phyloP scores from a whole-genome alignment of 1,140 invertebrate genomes.

The Chironomus striatipennis region DNA sequence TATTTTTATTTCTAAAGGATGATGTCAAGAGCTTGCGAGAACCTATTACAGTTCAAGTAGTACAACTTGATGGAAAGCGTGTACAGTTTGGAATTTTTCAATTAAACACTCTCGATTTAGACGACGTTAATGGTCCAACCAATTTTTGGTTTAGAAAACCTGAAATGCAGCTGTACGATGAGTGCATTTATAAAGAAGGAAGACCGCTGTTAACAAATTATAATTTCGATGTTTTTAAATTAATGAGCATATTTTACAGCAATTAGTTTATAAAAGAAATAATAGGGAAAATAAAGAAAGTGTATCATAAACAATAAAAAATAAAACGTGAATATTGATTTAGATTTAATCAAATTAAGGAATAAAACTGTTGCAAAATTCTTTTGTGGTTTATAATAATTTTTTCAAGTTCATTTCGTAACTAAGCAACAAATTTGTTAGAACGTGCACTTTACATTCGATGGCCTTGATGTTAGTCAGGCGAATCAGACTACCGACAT shows the following conservation, averaged over 20 bases:
- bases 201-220: conserved; percentile 60
- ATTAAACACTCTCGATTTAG: conserved; percentile 71
- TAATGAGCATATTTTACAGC: conserved; percentile 68
- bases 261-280: conserved; percentile 36
- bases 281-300: too few relatives aligned
- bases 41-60: conserved; percentile 71
- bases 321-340: too few relatives aligned
- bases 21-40: conserved; percentile 56
- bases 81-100: conserved; percentile 78
- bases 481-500: too few relatives aligned
- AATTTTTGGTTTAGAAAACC: conserved; percentile 72
- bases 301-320: too few relatives aligned
- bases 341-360: too few relatives aligned
- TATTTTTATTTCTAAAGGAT: conserved; percentile 40
- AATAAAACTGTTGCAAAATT: too few relatives aligned
- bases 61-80: conserved; percentile 62
- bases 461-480: too few relatives aligned
- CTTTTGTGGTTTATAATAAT: too few relatives aligned
- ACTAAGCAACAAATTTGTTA: too few relatives aligned
- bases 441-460: too few relatives aligned
- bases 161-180: conserved; percentile 55
- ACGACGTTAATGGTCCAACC: conserved; percentile 50
- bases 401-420: too few relatives aligned
- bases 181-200: conserved; percentile 52
- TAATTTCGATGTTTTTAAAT: conserved; percentile 67